Conservation (phyloP, 1,140 invertebrate species). For the Trichonephila clavipes region DNA sequence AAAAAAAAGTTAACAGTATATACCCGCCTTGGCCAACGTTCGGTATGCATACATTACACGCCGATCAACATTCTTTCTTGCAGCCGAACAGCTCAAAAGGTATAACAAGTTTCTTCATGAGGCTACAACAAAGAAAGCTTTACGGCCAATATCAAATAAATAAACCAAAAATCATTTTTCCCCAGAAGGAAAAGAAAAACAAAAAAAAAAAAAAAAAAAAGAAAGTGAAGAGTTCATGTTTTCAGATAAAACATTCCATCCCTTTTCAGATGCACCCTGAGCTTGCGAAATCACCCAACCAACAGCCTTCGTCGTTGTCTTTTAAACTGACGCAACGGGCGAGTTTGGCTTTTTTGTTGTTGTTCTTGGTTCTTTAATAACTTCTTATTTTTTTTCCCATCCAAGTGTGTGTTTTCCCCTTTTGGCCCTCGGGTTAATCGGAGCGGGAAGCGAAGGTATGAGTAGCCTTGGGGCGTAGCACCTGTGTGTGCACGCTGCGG, state of each 20-base stretch:
- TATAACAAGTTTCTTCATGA: not conserved
- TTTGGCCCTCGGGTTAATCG: constrained; percentile 25
- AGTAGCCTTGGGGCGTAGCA: constrained; percentile 24
- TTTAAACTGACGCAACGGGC: not conserved
- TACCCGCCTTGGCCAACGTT: no score
- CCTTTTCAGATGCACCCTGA: not conserved
- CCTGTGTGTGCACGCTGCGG: constrained; percentile 17
- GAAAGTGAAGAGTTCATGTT: not conserved
- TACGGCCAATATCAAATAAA: not conserved
- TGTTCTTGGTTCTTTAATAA: not conserved
- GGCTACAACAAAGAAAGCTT: not conserved
- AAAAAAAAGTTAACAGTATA: no score
- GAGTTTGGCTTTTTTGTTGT: not conserved
- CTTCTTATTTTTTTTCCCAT: not conserved
- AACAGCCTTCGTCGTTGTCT: not conserved
- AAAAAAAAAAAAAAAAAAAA: not conserved
- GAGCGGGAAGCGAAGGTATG: constrained; percentile 33
- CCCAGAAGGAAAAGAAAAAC: not conserved
- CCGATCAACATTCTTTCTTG: not conserved
- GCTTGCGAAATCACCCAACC: not conserved
- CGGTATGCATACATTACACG: no score
- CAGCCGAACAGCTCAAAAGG: not conserved
- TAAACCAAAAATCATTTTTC: not conserved
- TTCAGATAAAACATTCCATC: constrained; percentile 9
- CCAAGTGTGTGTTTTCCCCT: not conserved